phyloP scores from a whole-genome alignment of 2,797 vertebrate genomes.

The Smutsia gigantea region DNA sequence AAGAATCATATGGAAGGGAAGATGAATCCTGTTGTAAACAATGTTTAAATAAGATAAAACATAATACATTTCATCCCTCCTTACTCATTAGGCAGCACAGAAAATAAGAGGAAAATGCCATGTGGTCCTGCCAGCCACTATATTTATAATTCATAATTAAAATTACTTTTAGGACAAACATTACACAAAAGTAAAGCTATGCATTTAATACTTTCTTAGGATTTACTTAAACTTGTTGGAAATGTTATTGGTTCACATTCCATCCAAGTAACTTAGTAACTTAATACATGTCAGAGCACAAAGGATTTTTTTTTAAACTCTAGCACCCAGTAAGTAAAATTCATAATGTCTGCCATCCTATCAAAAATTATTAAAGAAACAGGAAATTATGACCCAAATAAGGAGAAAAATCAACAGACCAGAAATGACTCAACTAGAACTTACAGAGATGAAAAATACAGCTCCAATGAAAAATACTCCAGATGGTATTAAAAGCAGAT shows the following conservation, averaged over 20 bases:
- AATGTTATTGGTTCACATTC: background rate
- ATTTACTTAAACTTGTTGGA: background rate
- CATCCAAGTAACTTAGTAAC: conserved; percentile 40
- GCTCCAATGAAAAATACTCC: background rate
- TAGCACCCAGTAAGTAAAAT: background rate
- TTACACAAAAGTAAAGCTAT: background rate
- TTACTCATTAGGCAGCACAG: background rate
- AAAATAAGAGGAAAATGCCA: background rate
- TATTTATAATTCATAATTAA: background rate
- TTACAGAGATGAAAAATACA: background rate
- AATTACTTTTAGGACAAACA: background rate
- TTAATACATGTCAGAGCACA: conserved; percentile 13
- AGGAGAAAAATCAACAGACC: background rate
- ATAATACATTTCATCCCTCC: background rate
- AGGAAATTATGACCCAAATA: background rate
- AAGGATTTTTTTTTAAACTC: background rate
- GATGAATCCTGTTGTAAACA: background rate
- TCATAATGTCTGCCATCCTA: background rate
- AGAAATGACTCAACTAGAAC: background rate
- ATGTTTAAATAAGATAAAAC: background rate
- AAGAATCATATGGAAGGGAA: background rate
- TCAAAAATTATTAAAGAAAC: conserved; percentile 26
- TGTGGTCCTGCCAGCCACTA: background rate
- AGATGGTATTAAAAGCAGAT: background rate
- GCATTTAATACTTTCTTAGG: background rate